Evolutionary conservation across 2,113 vertebrate species (phyloP).

Genomic region (Daboia siamensis): DNA sequence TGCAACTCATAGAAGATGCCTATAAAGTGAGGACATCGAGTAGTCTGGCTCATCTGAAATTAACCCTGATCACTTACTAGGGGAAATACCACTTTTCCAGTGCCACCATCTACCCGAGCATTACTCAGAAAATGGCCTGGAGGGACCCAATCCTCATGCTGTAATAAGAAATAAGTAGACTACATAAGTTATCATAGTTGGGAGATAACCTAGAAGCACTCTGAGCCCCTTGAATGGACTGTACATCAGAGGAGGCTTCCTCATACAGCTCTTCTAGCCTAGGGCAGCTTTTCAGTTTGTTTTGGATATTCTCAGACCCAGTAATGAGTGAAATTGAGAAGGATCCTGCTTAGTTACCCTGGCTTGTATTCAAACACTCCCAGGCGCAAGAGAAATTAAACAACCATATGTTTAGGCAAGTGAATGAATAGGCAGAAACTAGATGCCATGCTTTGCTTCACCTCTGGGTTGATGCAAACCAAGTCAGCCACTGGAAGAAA

Average conservation of each 20-base stretch:
- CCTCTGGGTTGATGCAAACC: neutral
- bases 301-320: neutral
- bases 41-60: neutral
- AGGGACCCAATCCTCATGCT: neutral
- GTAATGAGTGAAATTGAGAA: no score
- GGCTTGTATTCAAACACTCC: neutral
- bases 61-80: neutral
- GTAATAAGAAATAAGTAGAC: neutral
- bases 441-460: no score
- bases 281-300: neutral
- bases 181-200: neutral
- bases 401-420: neutral
- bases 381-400: neutral
- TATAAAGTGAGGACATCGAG: constrained; percentile 72
- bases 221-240: neutral
- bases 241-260: no score
- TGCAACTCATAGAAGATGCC: constrained; percentile 77
- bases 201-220: neutral
- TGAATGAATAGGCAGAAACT: neutral
- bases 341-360: neutral
- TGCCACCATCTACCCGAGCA: neutral
- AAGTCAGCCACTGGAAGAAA: neutral
- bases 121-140: neutral
- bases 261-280: neutral
- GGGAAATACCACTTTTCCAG: neutral